These are phyloP conservation scores for Otolemur garnettii DNA, from an alignment of 2,113 vertebrate genomes.

Conservation along the genomic window DNA sequence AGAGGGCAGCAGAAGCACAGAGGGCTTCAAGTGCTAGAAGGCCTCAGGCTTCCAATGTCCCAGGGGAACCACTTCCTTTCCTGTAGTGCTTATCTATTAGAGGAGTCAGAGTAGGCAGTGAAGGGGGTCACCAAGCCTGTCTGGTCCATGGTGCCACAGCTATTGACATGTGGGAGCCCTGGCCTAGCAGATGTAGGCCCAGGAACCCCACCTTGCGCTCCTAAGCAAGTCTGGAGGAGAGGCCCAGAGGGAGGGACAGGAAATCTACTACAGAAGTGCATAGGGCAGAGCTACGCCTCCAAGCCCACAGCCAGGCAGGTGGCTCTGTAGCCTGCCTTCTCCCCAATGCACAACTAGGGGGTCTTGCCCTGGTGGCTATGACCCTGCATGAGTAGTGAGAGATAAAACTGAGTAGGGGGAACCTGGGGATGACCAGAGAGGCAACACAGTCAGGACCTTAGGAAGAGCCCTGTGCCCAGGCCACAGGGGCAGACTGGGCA, in stretches of 20 bases:
- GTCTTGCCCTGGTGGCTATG: not conserved
- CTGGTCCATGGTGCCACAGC: not conserved
- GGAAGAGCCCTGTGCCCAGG: not conserved
- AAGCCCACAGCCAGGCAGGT: not conserved
- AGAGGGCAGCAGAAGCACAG: not conserved
- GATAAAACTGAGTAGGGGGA: not conserved
- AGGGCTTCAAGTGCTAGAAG: not conserved
- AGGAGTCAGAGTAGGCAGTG: not conserved
- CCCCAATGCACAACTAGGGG: fast-evolving
- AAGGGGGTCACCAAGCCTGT: not conserved
- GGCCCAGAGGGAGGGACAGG: not conserved
- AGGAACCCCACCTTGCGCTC: not conserved
- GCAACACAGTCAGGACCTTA: not conserved
- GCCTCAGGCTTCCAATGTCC: not conserved
- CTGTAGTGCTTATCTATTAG: not conserved
- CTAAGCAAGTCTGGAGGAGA: not conserved
- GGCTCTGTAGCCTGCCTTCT: not conserved
- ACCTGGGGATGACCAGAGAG: no score
- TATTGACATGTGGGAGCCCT: not conserved
- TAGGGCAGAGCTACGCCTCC: no score
- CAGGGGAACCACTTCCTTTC: not conserved
- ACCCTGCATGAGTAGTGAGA: fast-evolving
- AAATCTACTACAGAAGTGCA: not conserved
- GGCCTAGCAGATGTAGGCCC: not conserved
- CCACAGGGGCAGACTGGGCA: not conserved